Evolutionary conservation across 2,797 vertebrate species (phyloP), one percentile per base, ranked within the genome.

Genomic region (Gymnopithys bicolor): DNA sequence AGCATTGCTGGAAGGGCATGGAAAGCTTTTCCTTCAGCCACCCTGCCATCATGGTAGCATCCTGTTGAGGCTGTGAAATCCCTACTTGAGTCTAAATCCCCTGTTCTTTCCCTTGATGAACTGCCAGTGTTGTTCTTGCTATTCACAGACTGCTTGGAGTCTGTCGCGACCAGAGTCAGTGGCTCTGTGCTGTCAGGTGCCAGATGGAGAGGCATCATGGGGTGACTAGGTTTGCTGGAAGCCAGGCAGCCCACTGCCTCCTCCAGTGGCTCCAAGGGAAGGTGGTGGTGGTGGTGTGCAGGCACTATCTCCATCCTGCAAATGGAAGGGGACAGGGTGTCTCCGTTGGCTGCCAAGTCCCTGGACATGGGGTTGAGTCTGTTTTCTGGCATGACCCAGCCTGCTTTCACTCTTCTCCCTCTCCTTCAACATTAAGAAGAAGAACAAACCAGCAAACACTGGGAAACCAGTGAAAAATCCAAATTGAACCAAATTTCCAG

Each of bases 331-430:
- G 55, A n/a, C 32, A 11, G 52, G 18, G 41, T 49, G 28, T 67
- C 37, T 70, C 39, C 0, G 0, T 45, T 74, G 56, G 33, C 49
- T 91, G 45, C 49, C 0, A 0, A 32, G 35, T 55, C 56, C 37
- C 43, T 84, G 52, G 55, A 21, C 1, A 0, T 7, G 46, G 32
- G 39, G 32, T 66, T 45, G 45, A 87, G 41, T 41, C 19, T 53
- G n/a, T 58, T 39, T 5, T 1, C 55, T 78, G 75, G 9, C n/a
- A 13, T 6, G 9, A 41, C 58, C 45, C 87, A 67, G 60, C 35
- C 35, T 73, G 17, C 14, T 74, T 48, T 59, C 14, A n/a, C 35
- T 51, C 43, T 59, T 64, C 39, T 69, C 60, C 11, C n/a, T 39
- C 63, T 76, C 28, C 13, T 59, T 69, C 49, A 62, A 5, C 25